Conservation (phyloP, 2,113 vertebrate species). For the Lonchura striata region DNA sequence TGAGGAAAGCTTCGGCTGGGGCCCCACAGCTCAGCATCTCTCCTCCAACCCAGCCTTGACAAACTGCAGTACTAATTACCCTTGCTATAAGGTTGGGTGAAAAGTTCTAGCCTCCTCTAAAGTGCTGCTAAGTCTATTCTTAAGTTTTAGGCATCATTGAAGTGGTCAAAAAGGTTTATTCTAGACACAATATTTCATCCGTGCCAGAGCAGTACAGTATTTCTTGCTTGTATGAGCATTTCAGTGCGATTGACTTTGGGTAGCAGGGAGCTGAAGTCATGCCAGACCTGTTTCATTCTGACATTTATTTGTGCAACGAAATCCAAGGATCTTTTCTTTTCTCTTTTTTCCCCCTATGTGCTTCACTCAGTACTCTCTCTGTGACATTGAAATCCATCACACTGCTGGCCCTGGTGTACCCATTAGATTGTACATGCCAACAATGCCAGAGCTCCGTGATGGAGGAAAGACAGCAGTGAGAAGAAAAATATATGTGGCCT, state of each 20-base stretch:
- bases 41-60: neutral
- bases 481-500: neutral
- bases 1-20: neutral
- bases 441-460: neutral
- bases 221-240: neutral
- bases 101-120: neutral
- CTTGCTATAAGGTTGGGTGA: neutral
- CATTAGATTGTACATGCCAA: neutral
- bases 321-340: conserved; percentile 11
- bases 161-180: neutral
- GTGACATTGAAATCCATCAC: conserved; percentile 38
- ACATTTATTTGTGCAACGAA: conserved; percentile 39
- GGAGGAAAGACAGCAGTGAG: neutral
- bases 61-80: neutral
- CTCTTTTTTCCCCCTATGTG: neutral
- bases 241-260: conserved; percentile 11
- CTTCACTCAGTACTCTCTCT: neutral
- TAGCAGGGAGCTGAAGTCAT: neutral
- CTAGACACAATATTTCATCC: neutral
- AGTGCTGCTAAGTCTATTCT: neutral
- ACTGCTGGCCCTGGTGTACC: neutral
- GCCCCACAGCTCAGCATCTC: neutral
- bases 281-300: conserved; percentile 20
- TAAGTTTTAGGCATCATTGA: neutral
- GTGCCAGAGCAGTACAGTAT: neutral